Percentiles rank a stretch among this genome's conserved stretches.
Conservation (phyloP, 2,797 vertebrate species). For the Podargus strigoides region DNA sequence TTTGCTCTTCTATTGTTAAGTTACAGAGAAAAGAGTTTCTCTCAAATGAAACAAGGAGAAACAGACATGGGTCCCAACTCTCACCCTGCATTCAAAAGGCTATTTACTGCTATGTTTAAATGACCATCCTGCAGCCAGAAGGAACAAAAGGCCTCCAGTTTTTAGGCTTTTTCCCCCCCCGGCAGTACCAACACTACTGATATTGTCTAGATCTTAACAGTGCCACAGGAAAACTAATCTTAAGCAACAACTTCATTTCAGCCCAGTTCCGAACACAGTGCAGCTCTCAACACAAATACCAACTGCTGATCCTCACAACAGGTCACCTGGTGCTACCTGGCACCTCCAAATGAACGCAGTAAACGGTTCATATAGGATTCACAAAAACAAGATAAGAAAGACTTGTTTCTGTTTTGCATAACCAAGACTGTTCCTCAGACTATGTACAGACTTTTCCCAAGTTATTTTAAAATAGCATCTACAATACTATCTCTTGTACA, state of each 20-base stretch:
- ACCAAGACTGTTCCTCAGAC: background rate
- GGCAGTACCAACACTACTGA: background rate
- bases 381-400: background rate
- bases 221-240: background rate
- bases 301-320: background rate
- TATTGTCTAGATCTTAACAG: background rate
- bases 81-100: background rate
- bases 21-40: background rate
- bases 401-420: background rate
- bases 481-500: background rate
- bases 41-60: background rate
- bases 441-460: background rate
- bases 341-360: background rate
- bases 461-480: background rate
- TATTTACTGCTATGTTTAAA: background rate
- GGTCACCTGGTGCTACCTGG: background rate
- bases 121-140: background rate
- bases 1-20: background rate
- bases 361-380: background rate
- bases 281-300: background rate
- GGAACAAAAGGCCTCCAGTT: background rate
- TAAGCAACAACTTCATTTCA: background rate
- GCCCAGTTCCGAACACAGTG: background rate
- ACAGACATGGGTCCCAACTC: fast-evolving
- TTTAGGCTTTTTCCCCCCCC: background rate